Conservation (phyloP, 37 sponge, comb jelly and placozoan species). For the Beroe ovata region DNA sequence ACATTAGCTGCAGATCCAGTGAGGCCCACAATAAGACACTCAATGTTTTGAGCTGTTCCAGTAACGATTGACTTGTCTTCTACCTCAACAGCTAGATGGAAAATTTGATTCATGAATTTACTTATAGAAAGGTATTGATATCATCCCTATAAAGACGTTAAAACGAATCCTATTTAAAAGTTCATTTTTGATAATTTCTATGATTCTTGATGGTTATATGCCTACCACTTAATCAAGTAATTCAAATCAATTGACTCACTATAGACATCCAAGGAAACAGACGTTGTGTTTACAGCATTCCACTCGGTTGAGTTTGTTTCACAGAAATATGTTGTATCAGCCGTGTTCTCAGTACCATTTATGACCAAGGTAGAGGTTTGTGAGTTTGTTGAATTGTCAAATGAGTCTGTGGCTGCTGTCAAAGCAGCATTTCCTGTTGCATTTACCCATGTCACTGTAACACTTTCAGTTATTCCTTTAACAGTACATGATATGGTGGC, state of each 20-base stretch:
- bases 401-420: neutral
- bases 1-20: neutral
- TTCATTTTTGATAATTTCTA: neutral
- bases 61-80: neutral
- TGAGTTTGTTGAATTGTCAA: neutral
- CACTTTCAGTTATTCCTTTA: neutral
- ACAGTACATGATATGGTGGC: neutral
- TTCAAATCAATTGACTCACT: no score
- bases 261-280: neutral
- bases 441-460: neutral
- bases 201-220: neutral
- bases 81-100: neutral
- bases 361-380: neutral
- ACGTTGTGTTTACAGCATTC: neutral
- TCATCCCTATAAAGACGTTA: neutral
- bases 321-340: neutral
- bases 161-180: neutral
- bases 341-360: conserved; percentile 6
- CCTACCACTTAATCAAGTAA: no score
- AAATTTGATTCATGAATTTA: conserved; percentile 12
- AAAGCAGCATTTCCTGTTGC: neutral
- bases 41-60: conserved; percentile 2
- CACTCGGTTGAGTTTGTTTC: neutral
- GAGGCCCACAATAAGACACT: neutral
- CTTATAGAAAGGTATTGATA: no score